A percentile compares a stretch with the other conserved stretches of the same genome.
phyloP scores from a whole-genome alignment of 23 tunicate species.

The Botrylloides violaceus region DNA sequence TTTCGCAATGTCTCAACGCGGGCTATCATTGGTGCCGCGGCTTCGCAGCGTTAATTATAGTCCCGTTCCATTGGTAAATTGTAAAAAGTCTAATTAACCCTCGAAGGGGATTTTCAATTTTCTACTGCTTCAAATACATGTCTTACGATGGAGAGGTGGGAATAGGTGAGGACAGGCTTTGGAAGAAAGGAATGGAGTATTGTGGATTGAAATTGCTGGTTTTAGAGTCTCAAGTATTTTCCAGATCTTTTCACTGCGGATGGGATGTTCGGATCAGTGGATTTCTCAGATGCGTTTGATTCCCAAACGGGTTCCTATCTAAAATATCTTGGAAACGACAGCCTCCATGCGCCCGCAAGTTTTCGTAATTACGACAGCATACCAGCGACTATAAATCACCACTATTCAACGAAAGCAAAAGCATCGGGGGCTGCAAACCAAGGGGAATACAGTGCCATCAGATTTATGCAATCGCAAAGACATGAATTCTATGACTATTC shows the following conservation, averaged over 20 bases:
- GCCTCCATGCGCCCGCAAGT: no score
- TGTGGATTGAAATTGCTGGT: no score
- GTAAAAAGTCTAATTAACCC: no score
- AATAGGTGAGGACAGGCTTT: no score
- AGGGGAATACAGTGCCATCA: background rate
- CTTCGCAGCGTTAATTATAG: no score
- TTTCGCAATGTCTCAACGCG: no score
- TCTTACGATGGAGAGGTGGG: no score
- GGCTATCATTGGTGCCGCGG: no score
- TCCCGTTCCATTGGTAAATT: no score
- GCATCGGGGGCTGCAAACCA: background rate
- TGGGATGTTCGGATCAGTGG: conserved; percentile 6
- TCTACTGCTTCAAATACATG: no score
- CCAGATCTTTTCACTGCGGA: conserved; percentile 20
- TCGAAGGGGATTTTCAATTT: no score
- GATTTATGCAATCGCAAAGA: background rate
- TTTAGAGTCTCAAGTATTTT: background rate
- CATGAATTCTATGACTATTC: background rate
- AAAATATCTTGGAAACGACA: conserved; percentile 18
- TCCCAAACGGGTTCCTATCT: conserved; percentile 3
- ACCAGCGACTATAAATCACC: background rate
- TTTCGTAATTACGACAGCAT: background rate
- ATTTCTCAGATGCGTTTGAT: conserved; percentile 10
- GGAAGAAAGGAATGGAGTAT: no score
- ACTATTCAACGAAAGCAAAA: background rate